Evolutionary conservation across 2,888 invertebrate species (phyloP).

Genomic region (Andrena bicolor): DNA sequence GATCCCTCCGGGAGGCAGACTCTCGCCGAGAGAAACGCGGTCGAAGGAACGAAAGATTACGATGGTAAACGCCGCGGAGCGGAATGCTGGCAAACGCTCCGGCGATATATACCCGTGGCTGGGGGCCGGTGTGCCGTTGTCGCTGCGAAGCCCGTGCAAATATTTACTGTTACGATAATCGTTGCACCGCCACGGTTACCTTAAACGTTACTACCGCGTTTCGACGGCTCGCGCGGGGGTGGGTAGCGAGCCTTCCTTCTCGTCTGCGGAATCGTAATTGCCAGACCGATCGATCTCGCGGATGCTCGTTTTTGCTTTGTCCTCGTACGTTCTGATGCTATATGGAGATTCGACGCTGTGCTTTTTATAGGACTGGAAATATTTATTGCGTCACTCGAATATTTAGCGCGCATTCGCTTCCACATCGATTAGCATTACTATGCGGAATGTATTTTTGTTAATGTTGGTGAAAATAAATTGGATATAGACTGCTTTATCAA

Average conservation of each 20-base stretch:
- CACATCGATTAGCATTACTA: no score
- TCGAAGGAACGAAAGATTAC: slow-evolving; percentile 40
- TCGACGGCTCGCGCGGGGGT: neutral
- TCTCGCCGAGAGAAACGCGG: neutral
- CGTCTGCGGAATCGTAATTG: slow-evolving; percentile 10
- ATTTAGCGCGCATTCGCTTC: no score
- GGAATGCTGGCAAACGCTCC: slow-evolving; percentile 19
- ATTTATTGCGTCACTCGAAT: no score
- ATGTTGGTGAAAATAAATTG: no score
- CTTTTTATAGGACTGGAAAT: no score
- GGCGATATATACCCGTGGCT: slow-evolving; percentile 20
- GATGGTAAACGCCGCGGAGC: slow-evolving; percentile 33
- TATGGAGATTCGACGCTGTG: no score
- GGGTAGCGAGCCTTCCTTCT: neutral
- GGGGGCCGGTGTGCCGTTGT: slow-evolving; percentile 2
- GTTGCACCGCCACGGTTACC: slow-evolving; percentile 27
- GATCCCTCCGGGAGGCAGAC: slow-evolving; percentile 17
- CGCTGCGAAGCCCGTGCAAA: slow-evolving; percentile 23
- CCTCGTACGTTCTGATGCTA: no score
- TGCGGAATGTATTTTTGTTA: no score
- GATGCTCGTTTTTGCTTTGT: no score
- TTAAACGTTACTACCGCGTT: slow-evolving; percentile 27
- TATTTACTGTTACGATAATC: slow-evolving; percentile 61
- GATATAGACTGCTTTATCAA: no score
- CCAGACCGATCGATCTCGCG: slow-evolving; percentile 2